Evolutionary conservation across 1,140 invertebrate genomes (phyloP).

Genomic region (Macrostomum lignano): DNA sequence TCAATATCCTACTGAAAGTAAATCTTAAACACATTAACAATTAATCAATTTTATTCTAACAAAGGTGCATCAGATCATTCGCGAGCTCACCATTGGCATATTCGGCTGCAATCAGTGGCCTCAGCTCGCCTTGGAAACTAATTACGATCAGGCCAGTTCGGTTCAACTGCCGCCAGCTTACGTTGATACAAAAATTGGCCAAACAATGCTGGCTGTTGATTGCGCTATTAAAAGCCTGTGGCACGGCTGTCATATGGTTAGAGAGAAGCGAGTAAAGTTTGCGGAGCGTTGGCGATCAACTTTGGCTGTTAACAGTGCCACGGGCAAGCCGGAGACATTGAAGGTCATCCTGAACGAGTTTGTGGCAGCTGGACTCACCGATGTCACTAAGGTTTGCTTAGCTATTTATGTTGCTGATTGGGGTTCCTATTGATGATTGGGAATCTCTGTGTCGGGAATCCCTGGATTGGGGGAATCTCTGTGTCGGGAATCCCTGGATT

Average conservation of each 20-base stretch:
- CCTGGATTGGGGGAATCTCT: no score
- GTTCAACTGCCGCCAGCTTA: slow-evolving; percentile 24
- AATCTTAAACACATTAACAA: no score
- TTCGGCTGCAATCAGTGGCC: slow-evolving; percentile 25
- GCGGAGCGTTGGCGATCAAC: slow-evolving; percentile 21
- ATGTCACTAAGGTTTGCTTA: no score
- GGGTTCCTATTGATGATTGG: no score
- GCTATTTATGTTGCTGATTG: no score
- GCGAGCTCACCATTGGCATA: slow-evolving; percentile 23
- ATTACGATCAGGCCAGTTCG: slow-evolving; percentile 20
- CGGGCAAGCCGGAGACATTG: slow-evolving; percentile 21
- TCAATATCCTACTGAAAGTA: no score
- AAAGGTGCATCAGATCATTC: slow-evolving; percentile 23
- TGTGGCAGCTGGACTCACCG: slow-evolving; percentile 13
- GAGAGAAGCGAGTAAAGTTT: slow-evolving; percentile 26
- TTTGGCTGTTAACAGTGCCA: slow-evolving; percentile 16
- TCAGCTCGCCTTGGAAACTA: slow-evolving; percentile 17
- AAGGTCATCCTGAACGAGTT: slow-evolving; percentile 22
- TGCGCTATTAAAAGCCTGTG: slow-evolving; percentile 27
- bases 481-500: no score
- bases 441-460: no score
- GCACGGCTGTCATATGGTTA: slow-evolving; percentile 24
- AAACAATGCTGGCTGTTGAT: slow-evolving; percentile 19
- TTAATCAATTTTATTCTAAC: no score
- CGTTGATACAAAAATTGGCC: slow-evolving; percentile 22